Base-by-base conservation (phyloP, 2,888 invertebrate genomes). In the Cryptocephalus primarius region DNA sequence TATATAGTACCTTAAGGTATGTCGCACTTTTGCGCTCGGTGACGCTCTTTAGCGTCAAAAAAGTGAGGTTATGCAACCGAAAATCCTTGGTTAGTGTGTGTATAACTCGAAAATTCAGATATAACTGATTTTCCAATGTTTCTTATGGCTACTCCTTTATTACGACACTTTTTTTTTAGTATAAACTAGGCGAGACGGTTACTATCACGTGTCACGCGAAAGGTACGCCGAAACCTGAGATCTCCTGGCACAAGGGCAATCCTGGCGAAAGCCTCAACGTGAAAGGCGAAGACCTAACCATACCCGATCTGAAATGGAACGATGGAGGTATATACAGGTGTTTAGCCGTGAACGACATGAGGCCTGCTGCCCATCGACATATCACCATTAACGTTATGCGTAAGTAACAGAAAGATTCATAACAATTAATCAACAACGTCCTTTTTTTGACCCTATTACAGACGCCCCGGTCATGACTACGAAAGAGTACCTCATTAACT, bases 291-390 rank as follows among this genome's bases (percentile, higher is more conserved):
- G 60, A 54, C 22, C 54, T 73, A 9, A 64, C 59, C 2, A 69
- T 73, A 46, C 56, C 61, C 31, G 60, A 64, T 42, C 52, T 68
- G 13, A 60, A 55, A 12, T 60, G 57, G 6, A 60, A 63, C 13
- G 65, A 74, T 54, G 59, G 66, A 31, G 75, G 74, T 8, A 53
- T 57, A 22, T 75, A 75, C 57, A 67, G 71, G 38, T 75, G 75
- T 53, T 59, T 69, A 10, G 74, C 74, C 32, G 67, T 69, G 47
- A 75, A 74, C 53, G 60, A 60, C 22, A 53, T 68, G 39, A 67
- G 64, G 34, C 47, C 59, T 39, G 69, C 71, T 3, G 69, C 63
- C 6, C 63, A 65, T 46, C 51, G 54, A 13, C 55, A 53, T 39
- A 65, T 70, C 33, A 53, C 59, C 36, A 68, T 71, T 44, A 55